Base-by-base conservation (phyloP, 1,140 invertebrate species). In the Caenorhabditis remanei region DNA sequence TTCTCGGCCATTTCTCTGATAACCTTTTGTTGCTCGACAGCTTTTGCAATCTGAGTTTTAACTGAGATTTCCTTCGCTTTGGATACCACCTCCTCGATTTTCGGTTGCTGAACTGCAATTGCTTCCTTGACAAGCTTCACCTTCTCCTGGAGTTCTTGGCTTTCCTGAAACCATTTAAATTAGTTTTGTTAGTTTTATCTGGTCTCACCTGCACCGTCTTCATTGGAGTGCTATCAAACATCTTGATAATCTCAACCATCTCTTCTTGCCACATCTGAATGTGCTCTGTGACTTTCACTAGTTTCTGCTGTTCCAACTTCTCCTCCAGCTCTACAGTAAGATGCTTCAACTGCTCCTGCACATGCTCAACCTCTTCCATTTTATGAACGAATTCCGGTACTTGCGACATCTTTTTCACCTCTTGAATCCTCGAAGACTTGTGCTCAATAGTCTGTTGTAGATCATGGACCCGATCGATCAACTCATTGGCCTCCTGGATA, bases 191-290 rank as follows among this genome's bases (percentile, higher is more conserved):
- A 8, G 14, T 32, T 11, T 5, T 13, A 32, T 13, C 21, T 32
- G n/a, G 7, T 65, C n/a, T 71, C 24, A 79, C 71, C 46, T 79
- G 46, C 50, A 79, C 84, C 4, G 83, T 84, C 43, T 84, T 84
- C 83, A 84, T 61, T 48, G 46, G 50, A 67, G 58, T 75, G 32
- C 61, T 61, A 56, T 85, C 87, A 41, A 86, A 79, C 84, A 83
- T 71, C 32, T 85, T 79, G 19, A 87, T 79, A n/a, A 83, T 83
- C 40, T 87, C 71, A n/a, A 61, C n/a, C 71, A 71, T 65, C n/a
- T 87, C 85, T 41, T 82, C 71, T 50, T 83, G 71, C 85, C 87
- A 88, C 86, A 88, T 87, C 63, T 88, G 53, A 58, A 88, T 88
- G 24, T 88, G 75, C 43, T 87, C 87, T 0, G 75, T 84, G 43